Conservation (phyloP, 2,888 invertebrate genomes). For the Ophioninae sp. region DNA sequence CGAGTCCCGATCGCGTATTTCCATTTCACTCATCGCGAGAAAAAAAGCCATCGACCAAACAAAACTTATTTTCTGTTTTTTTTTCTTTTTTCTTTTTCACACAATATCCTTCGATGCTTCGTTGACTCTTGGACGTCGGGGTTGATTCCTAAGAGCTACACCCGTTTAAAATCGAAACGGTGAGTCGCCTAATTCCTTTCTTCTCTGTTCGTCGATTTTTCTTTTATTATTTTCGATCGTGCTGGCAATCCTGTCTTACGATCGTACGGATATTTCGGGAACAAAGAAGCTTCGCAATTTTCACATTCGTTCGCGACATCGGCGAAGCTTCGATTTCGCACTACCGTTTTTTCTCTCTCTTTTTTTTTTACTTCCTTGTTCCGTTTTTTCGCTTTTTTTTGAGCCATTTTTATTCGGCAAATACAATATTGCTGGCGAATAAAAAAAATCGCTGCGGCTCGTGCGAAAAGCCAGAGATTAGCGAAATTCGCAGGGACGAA, state of each 20-base stretch:
- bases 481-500: conserved; percentile 57
- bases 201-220: not conserved
- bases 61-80: not conserved
- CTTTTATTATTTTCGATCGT: conserved; percentile 7
- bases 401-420: conserved; percentile 30
- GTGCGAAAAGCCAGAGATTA: conserved; percentile 43
- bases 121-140: conserved; percentile 7
- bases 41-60: conserved; percentile 39
- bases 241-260: conserved; percentile 6
- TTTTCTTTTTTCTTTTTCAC: not conserved
- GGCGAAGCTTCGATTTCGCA: conserved; percentile 5
- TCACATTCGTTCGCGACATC: not conserved
- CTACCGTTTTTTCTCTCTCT: conserved; percentile 29
- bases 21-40: not conserved
- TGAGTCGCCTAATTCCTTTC: not conserved
- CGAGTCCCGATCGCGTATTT: conserved; percentile 4
- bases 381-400: conserved; percentile 25
- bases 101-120: conserved; percentile 50
- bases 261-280: conserved; percentile 1
- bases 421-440: conserved; percentile 27
- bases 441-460: conserved; percentile 39
- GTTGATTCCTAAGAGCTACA: conserved; percentile 9
- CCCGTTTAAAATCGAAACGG: conserved; percentile 47
- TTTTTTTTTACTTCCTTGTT: conserved; percentile 39
- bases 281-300: conserved; percentile 1